Percentiles rank a stretch among this genome's conserved stretches.
Evolutionary conservation across 2,888 invertebrate species (phyloP).

Genomic region (Atethmia centrago): DNA sequence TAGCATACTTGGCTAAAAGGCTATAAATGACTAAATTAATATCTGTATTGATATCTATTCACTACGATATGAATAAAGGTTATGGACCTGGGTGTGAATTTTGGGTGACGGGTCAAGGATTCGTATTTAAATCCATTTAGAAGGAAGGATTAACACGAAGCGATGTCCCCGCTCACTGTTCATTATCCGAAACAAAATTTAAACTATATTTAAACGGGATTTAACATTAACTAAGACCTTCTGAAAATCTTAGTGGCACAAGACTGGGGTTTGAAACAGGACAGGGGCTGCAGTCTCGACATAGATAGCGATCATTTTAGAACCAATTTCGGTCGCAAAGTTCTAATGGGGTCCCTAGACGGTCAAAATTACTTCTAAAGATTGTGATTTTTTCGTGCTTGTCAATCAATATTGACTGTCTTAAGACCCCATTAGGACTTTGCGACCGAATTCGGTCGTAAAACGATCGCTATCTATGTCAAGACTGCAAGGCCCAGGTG

Average conservation of each 20-base stretch:
- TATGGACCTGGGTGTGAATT: slow-evolving; percentile 12
- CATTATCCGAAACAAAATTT: slow-evolving; percentile 54
- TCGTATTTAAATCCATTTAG: slow-evolving; percentile 40
- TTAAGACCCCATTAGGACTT: no score
- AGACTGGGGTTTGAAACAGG: not conserved
- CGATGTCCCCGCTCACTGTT: slow-evolving; percentile 36
- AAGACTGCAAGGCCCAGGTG: no score
- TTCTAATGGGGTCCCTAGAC: no score
- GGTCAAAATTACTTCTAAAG: no score
- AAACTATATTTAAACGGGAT: slow-evolving; percentile 29
- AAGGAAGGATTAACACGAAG: slow-evolving; percentile 38
- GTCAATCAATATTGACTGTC: no score
- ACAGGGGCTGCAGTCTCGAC: no score
- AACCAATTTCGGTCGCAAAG: no score
- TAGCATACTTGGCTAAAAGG: not conserved
- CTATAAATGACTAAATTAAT: slow-evolving; percentile 25
- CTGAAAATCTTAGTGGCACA: not conserved
- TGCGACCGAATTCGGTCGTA: no score
- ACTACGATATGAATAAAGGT: slow-evolving; percentile 14
- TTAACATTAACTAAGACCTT: slow-evolving; percentile 27
- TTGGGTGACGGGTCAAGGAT: slow-evolving; percentile 33
- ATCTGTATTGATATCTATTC: slow-evolving; percentile 21
- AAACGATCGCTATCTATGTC: no score
- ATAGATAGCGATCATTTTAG: no score
- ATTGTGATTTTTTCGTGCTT: no score